phyloP scores from a whole-genome alignment of 37 sponge, comb jelly and placozoan species.

The Spongilla lacustris region DNA sequence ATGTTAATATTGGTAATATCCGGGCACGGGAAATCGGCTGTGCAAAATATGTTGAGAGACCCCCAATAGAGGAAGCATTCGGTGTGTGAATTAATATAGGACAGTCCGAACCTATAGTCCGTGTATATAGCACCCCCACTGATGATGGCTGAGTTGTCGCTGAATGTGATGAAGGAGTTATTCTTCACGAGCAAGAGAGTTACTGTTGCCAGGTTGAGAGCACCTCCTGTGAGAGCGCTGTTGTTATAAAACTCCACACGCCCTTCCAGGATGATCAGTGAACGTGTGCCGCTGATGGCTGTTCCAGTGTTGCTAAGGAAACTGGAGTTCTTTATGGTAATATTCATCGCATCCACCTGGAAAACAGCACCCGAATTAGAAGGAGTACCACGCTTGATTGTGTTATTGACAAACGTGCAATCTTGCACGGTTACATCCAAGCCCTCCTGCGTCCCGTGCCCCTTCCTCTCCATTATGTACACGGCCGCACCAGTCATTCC shows the following conservation, averaged over 20 bases:
- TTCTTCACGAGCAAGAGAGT: constrained; percentile 23
- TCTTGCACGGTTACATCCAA: background rate
- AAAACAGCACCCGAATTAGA: no score
- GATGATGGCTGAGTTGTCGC: constrained; percentile 20
- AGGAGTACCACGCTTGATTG: no score
- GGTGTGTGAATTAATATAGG: background rate
- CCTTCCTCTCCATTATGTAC: background rate
- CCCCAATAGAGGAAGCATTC: constrained; percentile 59
- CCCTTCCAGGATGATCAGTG: background rate
- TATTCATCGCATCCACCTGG: background rate
- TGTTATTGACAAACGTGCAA: background rate
- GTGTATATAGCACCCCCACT: constrained; percentile 51
- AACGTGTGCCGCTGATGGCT: background rate
- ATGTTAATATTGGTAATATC: constrained; percentile 23
- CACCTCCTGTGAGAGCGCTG: constrained; percentile 48
- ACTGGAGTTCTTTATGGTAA: constrained; percentile 31
- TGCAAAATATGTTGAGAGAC: background rate
- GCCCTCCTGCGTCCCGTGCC: background rate
- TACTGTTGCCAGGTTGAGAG: background rate
- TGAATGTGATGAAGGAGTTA: constrained; percentile 1
- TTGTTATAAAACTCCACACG: constrained; percentile 18
- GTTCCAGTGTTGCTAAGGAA: constrained; percentile 35
- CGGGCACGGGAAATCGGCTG: background rate
- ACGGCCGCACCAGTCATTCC: background rate
- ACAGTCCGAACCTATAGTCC: background rate